Conservation (phyloP, 2,797 vertebrate species). For the Phoeniculus purpureus region DNA sequence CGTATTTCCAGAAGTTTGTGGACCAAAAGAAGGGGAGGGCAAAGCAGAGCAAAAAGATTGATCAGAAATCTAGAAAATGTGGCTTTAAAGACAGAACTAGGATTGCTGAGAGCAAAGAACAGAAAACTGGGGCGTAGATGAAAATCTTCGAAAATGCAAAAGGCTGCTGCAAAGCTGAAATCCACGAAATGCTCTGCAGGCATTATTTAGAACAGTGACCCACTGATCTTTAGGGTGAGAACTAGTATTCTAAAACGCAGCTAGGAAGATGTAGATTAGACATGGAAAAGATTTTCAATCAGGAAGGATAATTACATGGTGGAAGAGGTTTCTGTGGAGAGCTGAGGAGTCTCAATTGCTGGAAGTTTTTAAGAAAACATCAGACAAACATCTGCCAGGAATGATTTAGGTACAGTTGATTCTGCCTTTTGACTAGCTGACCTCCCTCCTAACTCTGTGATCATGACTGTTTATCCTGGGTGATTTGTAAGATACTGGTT, state of each 20-base stretch:
- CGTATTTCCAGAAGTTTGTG: slow-evolving; percentile 30
- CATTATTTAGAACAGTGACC: background rate
- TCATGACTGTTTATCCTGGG: slow-evolving; percentile 48
- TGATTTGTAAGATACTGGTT: slow-evolving; percentile 60
- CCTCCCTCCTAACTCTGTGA: slow-evolving; percentile 28
- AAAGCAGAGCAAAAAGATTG: background rate
- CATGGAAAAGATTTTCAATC: background rate
- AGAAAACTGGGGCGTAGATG: background rate
- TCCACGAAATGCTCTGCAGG: background rate
- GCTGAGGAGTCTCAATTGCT: background rate
- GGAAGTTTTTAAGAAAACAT: slow-evolving; percentile 28
- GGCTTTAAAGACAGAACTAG: background rate
- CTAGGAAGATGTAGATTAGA: background rate
- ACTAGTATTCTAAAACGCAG: background rate
- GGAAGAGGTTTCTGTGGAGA: background rate
- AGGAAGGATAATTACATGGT: background rate
- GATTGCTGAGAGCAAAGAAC: background rate
- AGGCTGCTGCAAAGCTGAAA: background rate
- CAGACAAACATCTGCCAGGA: slow-evolving; percentile 17
- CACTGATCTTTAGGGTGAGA: background rate
- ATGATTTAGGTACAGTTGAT: background rate
- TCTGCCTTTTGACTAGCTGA: slow-evolving; percentile 3
- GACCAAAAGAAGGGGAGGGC: background rate
- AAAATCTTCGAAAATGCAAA: background rate
- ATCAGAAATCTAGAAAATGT: background rate